Base-by-base conservation (phyloP, 2,797 vertebrate genomes). In the Sebastes steindachneri region DNA sequence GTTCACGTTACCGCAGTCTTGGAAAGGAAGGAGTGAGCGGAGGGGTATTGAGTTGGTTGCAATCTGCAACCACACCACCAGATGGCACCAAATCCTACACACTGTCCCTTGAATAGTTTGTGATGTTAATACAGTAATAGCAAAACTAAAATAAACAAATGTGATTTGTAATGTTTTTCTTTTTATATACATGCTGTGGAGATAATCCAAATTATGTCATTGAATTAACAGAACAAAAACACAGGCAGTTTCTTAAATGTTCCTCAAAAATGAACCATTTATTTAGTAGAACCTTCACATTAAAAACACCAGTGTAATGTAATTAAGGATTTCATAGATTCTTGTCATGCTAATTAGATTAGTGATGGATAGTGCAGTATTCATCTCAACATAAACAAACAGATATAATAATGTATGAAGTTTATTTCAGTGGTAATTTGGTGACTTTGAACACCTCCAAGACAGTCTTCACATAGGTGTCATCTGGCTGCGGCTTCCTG, bases 401-500 rank as follows among this genome's bases (percentile, higher is more conserved):
- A 41, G 37, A 54, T 51, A 11, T 28, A 21, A 26, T 33, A 33
- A 33, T 33, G 31, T 33, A 33, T 33, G 31, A 33, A 33, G 31
- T 33, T 33, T 33, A 33, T 33, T 33, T 3, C 31, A 3, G 9
- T 33, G 9, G 9, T 3, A 33, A 33, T 33, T 28, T 28, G 5
- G 31, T 33, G 31, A 33, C 0, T 31, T 31, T 31, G 0, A 31
- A 93, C 51, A 96, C 86, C 7, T 83, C 87, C 23, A 55, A 79
- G n/a, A 93, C 84, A 0, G 81, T 93, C 3, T 90, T 72, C 0
- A 89, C 0, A 0, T 95, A 96, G 0, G 7, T 68, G 0, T 93
- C 91, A 83, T 96, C 95, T 0, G 90, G 62, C 6, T 37, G 93
- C 0, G 83, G 86, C 84, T 97, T 97, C 77, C 95, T 96, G 83